phyloP scores from a whole-genome alignment of 2,888 invertebrate genomes.

The Chrysolina americana region DNA sequence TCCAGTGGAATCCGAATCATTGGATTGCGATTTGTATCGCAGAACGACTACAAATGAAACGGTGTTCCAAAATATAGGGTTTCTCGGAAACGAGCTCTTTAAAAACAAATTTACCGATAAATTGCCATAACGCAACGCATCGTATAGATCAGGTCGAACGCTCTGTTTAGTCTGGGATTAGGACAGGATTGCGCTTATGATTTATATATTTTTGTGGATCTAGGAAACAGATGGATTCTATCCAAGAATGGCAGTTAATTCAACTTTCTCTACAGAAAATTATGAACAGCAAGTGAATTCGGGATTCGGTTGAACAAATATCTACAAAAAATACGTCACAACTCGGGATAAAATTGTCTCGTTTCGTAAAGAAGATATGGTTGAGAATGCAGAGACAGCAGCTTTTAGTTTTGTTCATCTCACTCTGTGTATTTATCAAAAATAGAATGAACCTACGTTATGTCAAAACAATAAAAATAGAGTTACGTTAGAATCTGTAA shows the following conservation, averaged over 20 bases:
- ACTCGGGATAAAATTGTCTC: too few relatives aligned
- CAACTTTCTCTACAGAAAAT: neutral
- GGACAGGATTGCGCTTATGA: neutral
- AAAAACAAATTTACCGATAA: conserved; percentile 56
- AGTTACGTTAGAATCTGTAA: too few relatives aligned
- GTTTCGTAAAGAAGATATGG: too few relatives aligned
- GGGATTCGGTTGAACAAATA: too few relatives aligned
- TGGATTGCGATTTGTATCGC: conserved; percentile 67
- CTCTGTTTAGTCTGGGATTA: conserved; percentile 14
- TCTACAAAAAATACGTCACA: too few relatives aligned
- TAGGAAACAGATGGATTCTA: neutral
- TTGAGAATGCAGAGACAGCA: too few relatives aligned
- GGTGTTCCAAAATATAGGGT: conserved; percentile 43
- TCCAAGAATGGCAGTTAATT: neutral
- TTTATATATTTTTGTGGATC: neutral
- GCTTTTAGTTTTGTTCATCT: too few relatives aligned
- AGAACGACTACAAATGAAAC: conserved; percentile 63
- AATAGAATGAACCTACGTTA: too few relatives aligned
- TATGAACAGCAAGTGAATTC: too few relatives aligned
- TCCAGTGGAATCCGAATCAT: conserved; percentile 66
- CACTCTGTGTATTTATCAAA: too few relatives aligned
- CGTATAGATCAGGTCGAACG: conserved; percentile 52
- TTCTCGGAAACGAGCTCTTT: conserved; percentile 49
- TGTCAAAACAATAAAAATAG: too few relatives aligned
- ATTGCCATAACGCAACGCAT: conserved; percentile 47